These are phyloP conservation scores for Gracilinanus agilis DNA, from an alignment of 2,113 vertebrate species.

Conservation along the genomic window DNA sequence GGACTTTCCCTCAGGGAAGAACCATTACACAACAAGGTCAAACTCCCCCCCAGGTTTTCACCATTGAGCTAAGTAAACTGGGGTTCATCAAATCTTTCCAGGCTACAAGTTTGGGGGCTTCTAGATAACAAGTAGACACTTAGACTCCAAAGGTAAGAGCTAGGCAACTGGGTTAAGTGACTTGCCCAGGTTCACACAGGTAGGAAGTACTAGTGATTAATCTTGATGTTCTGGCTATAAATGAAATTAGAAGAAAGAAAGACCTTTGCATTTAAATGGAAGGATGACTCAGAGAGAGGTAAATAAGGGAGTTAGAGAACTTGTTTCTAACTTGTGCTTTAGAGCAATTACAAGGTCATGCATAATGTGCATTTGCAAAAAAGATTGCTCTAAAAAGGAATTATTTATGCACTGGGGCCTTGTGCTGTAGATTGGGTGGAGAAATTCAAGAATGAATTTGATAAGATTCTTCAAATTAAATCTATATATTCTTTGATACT, in stretches of 20 bases:
- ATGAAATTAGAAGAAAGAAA: not conserved
- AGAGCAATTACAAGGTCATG: not conserved
- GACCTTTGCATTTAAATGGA: not conserved
- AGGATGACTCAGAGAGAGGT: not conserved
- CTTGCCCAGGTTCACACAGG: too few species aligned
- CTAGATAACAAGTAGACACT: too few species aligned
- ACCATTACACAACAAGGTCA: too few species aligned
- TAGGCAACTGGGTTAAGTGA: too few species aligned
- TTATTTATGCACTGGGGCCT: too few species aligned
- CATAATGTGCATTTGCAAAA: not conserved
- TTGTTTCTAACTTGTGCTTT: not conserved
- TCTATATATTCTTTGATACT: not conserved
- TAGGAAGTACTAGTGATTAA: not conserved
- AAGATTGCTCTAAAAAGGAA: not conserved
- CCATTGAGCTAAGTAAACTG: too few species aligned
- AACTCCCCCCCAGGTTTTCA: too few species aligned
- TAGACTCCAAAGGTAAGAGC: too few species aligned
- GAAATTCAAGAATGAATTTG: not conserved
- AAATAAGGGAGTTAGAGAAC: not conserved
- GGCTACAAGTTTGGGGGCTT: too few species aligned
- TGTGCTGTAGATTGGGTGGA: too few species aligned
- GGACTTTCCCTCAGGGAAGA: too few species aligned
- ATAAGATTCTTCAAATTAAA: not conserved
- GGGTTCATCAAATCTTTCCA: too few species aligned
- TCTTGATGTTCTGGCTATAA: not conserved